These are phyloP conservation scores for Phaonia tiefii DNA, from an alignment of 2,888 invertebrate genomes.

Conservation along the genomic window DNA sequence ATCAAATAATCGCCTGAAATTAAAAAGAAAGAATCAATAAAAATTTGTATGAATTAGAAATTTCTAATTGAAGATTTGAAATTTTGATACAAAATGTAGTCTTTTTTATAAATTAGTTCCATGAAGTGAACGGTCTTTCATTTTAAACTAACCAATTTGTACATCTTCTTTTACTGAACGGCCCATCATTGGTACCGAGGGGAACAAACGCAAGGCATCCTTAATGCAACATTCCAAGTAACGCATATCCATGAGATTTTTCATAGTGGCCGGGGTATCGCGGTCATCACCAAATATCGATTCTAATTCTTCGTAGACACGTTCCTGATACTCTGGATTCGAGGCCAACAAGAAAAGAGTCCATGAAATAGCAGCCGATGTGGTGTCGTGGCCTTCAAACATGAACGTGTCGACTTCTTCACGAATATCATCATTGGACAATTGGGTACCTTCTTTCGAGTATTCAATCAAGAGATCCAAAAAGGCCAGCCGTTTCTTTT, in stretches of 20 bases:
- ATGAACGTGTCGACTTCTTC: constrained; percentile 86
- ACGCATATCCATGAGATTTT: constrained; percentile 84
- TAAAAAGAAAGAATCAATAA: background rate
- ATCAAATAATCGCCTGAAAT: constrained; percentile 76
- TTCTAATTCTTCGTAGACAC: constrained; percentile 81
- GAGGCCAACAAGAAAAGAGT: constrained; percentile 79
- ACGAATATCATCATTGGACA: constrained; percentile 81
- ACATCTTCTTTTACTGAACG: constrained; percentile 83
- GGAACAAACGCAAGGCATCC: constrained; percentile 85
- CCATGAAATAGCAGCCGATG: constrained; percentile 81
- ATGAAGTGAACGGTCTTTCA: too few relatives aligned
- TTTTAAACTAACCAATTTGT: constrained; percentile 81
- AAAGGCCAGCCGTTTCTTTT: constrained; percentile 83
- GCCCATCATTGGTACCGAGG: constrained; percentile 86
- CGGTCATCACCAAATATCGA: constrained; percentile 80
- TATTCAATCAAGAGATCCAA: constrained; percentile 83
- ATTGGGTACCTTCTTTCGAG: constrained; percentile 81
- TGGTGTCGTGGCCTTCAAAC: constrained; percentile 83
- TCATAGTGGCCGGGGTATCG: constrained; percentile 81
- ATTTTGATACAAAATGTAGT: too few relatives aligned
- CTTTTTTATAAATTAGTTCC: too few relatives aligned
- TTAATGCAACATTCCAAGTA: constrained; percentile 87
- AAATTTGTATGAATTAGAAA: background rate
- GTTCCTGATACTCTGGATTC: constrained; percentile 79
- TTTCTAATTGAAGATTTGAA: too few relatives aligned